Base-by-base conservation (phyloP, 2,888 invertebrate genomes). In the Nebria brevicollis region DNA sequence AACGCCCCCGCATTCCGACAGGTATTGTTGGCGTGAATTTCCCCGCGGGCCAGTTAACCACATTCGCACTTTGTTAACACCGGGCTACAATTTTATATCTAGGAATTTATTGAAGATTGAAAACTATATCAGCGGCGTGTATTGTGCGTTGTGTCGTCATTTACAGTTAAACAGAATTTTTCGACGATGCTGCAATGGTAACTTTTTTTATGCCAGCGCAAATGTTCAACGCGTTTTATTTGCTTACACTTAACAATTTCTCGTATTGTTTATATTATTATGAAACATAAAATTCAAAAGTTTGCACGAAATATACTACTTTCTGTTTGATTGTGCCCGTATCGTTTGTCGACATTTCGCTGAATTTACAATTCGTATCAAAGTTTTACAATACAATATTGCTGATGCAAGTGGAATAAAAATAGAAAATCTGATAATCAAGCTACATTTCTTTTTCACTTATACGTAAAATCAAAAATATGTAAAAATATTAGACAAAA, bases 1-100 rank as follows among this genome's bases (percentile, higher is more conserved):
- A 25, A 70, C 70, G 70, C 70, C 70, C 70, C 4, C 70, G 70
- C 15, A 34, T 34, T 66, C 70, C 70, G 70, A 70, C 70, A 70
- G 70, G 70, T 70, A 70, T 70, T 70, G 70, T 70, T 70, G 34
- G 70, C 70, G 70, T 26, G 70, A 70, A 70, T 70, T 70, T 70
- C 70, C 70, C 70, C 34, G 34, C 25, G 70, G 70, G 70, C 26
- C 34, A 26, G 70, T 70, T 70, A 70, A 70, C 70, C 70, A 70
- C 70, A 70, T 70, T 70, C 70, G 34, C 70, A 11, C 26, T 70
- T 70, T 20, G 70, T 70, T 70, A 70, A 25, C 70, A 70, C 54
- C 54, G 54, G 54, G 54, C 54, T 13, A 2, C 54, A 54, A 54
- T 54, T 54, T 54, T 13, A 13, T 54, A 7, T 54, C 54, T 11